phyloP scores from a whole-genome alignment of 2,797 vertebrate species.

The Aldrovandia affinis region DNA sequence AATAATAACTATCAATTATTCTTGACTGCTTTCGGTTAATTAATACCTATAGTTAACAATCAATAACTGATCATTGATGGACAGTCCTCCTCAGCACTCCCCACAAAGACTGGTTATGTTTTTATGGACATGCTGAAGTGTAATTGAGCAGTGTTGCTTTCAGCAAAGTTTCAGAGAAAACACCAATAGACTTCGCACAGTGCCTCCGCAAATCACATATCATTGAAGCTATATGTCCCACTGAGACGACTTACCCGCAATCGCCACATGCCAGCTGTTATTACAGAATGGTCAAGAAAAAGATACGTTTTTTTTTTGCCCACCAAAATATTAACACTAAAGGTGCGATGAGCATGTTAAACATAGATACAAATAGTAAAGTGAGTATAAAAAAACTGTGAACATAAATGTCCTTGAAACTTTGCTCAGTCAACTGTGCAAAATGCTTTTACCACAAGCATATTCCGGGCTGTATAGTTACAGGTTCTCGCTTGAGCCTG shows the following conservation, averaged over 20 bases:
- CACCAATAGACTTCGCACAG: not conserved
- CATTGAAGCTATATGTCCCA: not conserved
- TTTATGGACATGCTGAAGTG: conserved; percentile 2
- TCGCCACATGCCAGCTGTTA: not conserved
- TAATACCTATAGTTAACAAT: too few relatives aligned
- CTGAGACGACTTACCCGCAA: not conserved
- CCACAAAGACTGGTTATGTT: not conserved
- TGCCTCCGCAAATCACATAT: not conserved
- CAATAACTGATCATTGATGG: not conserved
- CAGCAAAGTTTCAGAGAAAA: not conserved
- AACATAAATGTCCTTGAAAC: too few relatives aligned
- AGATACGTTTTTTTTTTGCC: not conserved
- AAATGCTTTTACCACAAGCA: not conserved
- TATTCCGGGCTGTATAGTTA: not conserved
- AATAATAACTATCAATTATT: too few relatives aligned
- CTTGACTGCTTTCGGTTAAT: too few relatives aligned
- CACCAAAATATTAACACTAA: not conserved
- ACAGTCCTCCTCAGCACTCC: not conserved
- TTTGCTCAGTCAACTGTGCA: not conserved
- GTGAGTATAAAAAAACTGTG: not conserved
- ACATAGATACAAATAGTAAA: not conserved
- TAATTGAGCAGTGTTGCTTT: conserved; percentile 26
- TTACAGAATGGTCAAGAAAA: not conserved
- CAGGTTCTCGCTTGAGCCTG: too few relatives aligned
- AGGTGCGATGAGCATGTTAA: not conserved